These are phyloP conservation scores for Mechanitis messenoides DNA, from an alignment of 2,888 invertebrate genomes.

Conservation along the genomic window DNA sequence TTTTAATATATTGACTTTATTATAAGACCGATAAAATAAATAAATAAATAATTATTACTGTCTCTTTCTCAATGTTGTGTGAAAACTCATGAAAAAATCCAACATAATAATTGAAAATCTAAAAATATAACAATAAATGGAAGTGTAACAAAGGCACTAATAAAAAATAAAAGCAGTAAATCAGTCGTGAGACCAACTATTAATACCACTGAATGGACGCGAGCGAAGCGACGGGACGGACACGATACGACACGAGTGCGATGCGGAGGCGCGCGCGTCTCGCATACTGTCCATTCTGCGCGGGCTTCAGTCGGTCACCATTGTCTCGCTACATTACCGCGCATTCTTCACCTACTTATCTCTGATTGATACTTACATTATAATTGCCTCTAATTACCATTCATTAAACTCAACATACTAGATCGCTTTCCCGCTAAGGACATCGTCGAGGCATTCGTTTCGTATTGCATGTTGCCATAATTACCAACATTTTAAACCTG, in stretches of 20 bases:
- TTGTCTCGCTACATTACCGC: constrained; percentile 11
- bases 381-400: constrained; percentile 23
- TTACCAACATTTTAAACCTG: too few species aligned
- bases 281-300: constrained; percentile 8
- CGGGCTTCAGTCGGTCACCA: constrained; percentile 11
- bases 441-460: constrained; percentile 5
- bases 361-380: constrained; percentile 23
- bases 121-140: not conserved
- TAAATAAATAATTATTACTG: too few species aligned
- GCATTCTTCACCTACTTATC: constrained; percentile 11
- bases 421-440: constrained; percentile 9
- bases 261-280: not conserved
- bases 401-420: constrained; percentile 16
- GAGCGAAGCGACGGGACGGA: constrained; percentile 14
- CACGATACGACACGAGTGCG: constrained; percentile 4
- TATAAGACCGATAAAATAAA: too few species aligned
- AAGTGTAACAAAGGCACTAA: not conserved
- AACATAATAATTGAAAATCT: too few species aligned
- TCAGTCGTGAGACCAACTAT: constrained; percentile 52
- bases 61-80: too few species aligned
- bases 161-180: constrained; percentile 43
- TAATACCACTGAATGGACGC: constrained; percentile 37
- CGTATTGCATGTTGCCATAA: constrained; percentile 3
- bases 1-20: constrained; percentile 4
- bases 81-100: too few species aligned